Percentiles rank a stretch among this genome's conserved stretches.
Evolutionary conservation across 2,113 vertebrate species (phyloP).

Genomic region (Vombatus ursinus): DNA sequence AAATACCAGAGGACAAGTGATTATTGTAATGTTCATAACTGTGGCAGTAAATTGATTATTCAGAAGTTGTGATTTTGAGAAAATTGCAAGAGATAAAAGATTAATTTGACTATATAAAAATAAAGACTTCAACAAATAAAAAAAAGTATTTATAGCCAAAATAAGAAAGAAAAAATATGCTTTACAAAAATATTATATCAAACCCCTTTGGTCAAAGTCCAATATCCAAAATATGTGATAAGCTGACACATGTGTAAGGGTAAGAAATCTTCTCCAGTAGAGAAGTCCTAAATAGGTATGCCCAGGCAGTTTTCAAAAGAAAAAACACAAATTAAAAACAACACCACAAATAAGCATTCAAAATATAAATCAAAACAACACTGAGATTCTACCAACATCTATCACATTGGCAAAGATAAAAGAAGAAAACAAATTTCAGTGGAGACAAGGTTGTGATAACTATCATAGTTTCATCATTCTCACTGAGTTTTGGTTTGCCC

Average conservation of each 20-base stretch:
- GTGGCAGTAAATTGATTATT: background rate
- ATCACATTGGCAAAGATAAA: background rate
- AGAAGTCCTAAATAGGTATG: background rate
- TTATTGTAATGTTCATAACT: background rate
- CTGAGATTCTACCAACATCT: background rate
- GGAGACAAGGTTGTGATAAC: background rate
- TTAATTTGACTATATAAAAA: background rate
- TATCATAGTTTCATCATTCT: no score
- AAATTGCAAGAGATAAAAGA: background rate
- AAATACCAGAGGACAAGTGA: background rate
- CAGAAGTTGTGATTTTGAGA: background rate
- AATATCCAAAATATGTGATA: background rate
- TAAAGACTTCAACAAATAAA: background rate
- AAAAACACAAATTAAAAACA: background rate
- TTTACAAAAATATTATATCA: background rate
- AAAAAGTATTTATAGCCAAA: background rate
- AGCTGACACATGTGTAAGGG: background rate
- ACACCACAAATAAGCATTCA: background rate
- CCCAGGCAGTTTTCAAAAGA: background rate
- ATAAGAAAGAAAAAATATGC: background rate
- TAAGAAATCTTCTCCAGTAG: background rate
- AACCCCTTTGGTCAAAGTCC: background rate
- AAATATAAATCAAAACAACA: background rate
- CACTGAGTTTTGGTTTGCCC: no score
- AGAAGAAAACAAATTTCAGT: background rate